Evolutionary conservation across 1,140 invertebrate species (phyloP), one percentile per base, ranked within the genome.

Genomic region (Pissodes strobi): DNA sequence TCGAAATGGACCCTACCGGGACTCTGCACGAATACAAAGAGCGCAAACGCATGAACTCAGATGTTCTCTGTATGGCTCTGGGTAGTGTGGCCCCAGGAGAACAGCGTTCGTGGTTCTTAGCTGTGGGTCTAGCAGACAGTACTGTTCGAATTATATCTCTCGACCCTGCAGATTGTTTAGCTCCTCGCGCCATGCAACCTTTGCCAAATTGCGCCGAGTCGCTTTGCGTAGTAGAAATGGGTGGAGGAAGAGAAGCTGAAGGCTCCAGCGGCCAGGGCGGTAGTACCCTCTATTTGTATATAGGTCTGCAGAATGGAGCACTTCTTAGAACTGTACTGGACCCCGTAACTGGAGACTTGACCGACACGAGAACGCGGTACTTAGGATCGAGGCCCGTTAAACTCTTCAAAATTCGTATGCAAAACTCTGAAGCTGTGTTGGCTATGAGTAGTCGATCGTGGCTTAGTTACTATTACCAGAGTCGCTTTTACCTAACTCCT

Each of bases 391-490:
- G 63, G 22, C 63, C 63, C 8, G 63, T 65, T 0, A 65, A 65
- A 52, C 37, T 65, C 2, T 65, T 65, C 18, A 63, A 95, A 72
- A 96, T 99, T 30, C 83, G 81, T 68, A 97, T 98, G 85, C 96
- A 99, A 78, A 94, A 93, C 8, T 90, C 90, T 52, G 95, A 99
- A 81, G 95, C 97, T 5, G 96, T 99, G 0, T 79, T 99, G 6
- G 98, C 98, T 1, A 97, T 99, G 85, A 99, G 97, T 0, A 98
- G 94, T 69, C 85, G 97, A 66, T 95, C 95, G 0, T 99, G 97
- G 98, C 81, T 99, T 0, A 97, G 95, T 77, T 99, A 99, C 74
- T 96, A 96, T 69, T 98, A 98, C 78, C 97, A 99, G 79, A 99
- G 96, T 81, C 83, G 91, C 43, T 97, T 96, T 74, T 95, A 98